A percentile compares a stretch with the other conserved stretches of the same genome.
phyloP scores from a whole-genome alignment of 2,113 vertebrate species.

The Rhodinocichla rosea region DNA sequence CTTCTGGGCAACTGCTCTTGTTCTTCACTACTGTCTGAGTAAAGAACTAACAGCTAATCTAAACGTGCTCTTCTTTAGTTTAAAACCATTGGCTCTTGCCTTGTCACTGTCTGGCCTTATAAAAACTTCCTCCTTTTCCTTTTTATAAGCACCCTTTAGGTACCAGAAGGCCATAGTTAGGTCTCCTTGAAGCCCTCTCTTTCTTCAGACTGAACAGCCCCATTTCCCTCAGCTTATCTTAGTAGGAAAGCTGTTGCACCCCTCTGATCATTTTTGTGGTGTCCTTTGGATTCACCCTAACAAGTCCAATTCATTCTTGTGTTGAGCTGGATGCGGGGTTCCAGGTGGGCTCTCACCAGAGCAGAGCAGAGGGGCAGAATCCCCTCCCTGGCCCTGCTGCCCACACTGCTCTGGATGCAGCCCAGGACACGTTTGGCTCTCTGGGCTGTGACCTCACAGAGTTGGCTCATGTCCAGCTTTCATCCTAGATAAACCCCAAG shows the following conservation, averaged over 20 bases:
- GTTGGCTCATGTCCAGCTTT: not conserved
- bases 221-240: not conserved
- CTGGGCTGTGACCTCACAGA: not conserved
- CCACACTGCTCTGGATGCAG: not conserved
- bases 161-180: not conserved
- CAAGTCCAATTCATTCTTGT: not conserved
- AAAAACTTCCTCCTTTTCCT: not conserved
- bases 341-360: not conserved
- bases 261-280: not conserved
- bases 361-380: not conserved
- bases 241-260: not conserved
- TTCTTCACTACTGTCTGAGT: not conserved
- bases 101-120: not conserved
- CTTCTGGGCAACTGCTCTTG: not conserved
- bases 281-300: not conserved
- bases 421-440: rapidly evolving
- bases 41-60: not conserved
- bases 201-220: not conserved
- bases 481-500: not conserved
- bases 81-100: not conserved
- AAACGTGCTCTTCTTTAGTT: not conserved
- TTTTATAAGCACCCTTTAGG: not conserved
- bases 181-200: not conserved
- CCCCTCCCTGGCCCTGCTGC: not conserved
- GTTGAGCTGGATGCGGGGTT: rapidly evolving